Evolutionary conservation across 2,113 vertebrate genomes (phyloP), one percentile per base, ranked within the genome.

Genomic region (Cryptomyrus ogoouensis): DNA sequence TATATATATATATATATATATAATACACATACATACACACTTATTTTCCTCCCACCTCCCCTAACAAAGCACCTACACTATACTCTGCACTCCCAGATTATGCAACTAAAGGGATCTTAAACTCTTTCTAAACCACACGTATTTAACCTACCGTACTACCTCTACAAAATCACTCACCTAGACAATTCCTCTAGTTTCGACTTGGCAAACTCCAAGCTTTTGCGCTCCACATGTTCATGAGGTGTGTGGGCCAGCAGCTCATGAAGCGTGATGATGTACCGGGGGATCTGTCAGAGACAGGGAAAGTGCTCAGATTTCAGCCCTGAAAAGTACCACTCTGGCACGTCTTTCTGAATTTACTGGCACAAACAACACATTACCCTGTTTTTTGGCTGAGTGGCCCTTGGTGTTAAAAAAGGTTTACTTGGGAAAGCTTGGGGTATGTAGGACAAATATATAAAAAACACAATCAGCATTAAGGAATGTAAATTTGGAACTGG

Each of bases 191-290:
- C 98, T 91, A 99, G 94, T 89, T 99, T 99, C 83, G 98, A 99
- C 91, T 99, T 99, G 88, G 98, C 98, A 93, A 99, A 99, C 93
- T 99, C 98, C 91, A 99, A 96, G 91, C 98, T 99, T 93, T 99
- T 99, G 90, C 98, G 96, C 91, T 99, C 98, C 92, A 99, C 97
- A 0, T 99, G 98, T 74, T 99, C 98, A 1, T 99, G 97, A 62
- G 98, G 98, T 0, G 98, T 99, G 92, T 99, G 98, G 24, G 98
- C 98, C 92, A 99, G 92, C 62, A 99, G 95, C 94, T 99, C 98
- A 83, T 99, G 98, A 74, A 99, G 95, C 0, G 98, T 99, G 95
- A 99, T 99, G 94, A 99, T 99, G 86, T 99, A 99, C 80, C 98
- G 97, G 90, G 98, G 98, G 91, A 99, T 99, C 98, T 99, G 94